phyloP scores from a whole-genome alignment of 2,113 vertebrate genomes.

The Labeo catla region DNA sequence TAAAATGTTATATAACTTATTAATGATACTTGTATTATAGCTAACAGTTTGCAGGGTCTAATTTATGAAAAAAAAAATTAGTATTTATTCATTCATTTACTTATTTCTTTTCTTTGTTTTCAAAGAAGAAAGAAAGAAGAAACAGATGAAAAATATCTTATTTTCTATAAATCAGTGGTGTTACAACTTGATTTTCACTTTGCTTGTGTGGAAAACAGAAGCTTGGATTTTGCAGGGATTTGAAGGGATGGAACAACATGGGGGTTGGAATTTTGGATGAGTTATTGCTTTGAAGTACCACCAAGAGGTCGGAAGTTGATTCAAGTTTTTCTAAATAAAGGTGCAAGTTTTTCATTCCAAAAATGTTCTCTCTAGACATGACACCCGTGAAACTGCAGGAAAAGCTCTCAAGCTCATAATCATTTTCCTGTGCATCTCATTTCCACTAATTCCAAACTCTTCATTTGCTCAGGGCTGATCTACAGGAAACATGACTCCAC shows the following conservation, averaged over 20 bases:
- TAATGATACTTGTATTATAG: too few relatives aligned
- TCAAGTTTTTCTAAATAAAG: not conserved
- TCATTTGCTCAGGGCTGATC: conserved; percentile 28
- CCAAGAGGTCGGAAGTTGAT: not conserved
- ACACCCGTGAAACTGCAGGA: not conserved
- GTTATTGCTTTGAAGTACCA: not conserved
- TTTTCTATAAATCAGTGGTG: not conserved
- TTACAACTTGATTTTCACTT: not conserved
- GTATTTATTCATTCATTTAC: too few relatives aligned
- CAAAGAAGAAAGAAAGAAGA: too few relatives aligned
- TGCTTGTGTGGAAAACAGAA: not conserved
- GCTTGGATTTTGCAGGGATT: too few relatives aligned
- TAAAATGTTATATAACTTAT: too few relatives aligned
- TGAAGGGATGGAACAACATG: not conserved
- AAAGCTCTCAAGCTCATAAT: conserved; percentile 9
- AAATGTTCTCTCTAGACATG: conserved; percentile 25
- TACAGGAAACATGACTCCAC: conserved; percentile 30
- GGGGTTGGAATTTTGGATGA: not conserved
- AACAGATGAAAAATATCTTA: not conserved
- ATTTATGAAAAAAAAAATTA: too few relatives aligned
- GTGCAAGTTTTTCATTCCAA: conserved; percentile 19
- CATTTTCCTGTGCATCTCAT: conserved; percentile 35
- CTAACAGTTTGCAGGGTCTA: too few relatives aligned
- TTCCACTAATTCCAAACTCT: conserved; percentile 9
- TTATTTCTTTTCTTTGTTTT: too few relatives aligned